Evolutionary conservation across 2,888 invertebrate genomes (phyloP).

Genomic region (Microplitis deprimator): DNA sequence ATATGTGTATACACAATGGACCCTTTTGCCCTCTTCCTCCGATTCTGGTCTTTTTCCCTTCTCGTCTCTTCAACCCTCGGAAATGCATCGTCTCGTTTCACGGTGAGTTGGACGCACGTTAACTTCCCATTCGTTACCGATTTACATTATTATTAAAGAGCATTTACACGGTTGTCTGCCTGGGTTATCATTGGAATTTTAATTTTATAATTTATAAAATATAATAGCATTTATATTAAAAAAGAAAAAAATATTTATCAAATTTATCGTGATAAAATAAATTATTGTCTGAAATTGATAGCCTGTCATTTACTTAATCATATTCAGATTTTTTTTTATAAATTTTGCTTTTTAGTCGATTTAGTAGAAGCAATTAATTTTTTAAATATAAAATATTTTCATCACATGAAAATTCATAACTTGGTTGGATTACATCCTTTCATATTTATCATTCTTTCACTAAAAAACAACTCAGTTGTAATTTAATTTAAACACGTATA

Average conservation of each 20-base stretch:
- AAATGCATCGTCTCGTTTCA: slow-evolving; percentile 57
- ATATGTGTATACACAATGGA: slow-evolving; percentile 36
- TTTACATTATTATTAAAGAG: slow-evolving; percentile 68
- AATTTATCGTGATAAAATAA: too few species aligned
- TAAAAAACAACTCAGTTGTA: too few species aligned
- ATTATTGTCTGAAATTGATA: neutral
- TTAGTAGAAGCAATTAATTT: too few species aligned
- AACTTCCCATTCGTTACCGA: slow-evolving; percentile 62
- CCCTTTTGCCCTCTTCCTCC: slow-evolving; percentile 37
- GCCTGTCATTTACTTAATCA: neutral
- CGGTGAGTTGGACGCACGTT: slow-evolving; percentile 57
- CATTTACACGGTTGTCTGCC: slow-evolving; percentile 52
- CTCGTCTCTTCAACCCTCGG: slow-evolving; percentile 26
- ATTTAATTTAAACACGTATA: too few species aligned
- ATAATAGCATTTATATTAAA: slow-evolving; percentile 2
- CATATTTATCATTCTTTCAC: too few species aligned
- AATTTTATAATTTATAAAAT: slow-evolving; percentile 43
- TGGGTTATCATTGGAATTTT: slow-evolving; percentile 59
- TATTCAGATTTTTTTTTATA: too few species aligned
- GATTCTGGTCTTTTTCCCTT: slow-evolving; percentile 25
- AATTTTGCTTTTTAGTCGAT: too few species aligned
- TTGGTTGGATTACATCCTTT: too few species aligned
- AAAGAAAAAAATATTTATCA: neutral
- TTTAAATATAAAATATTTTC: too few species aligned
- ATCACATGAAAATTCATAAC: too few species aligned